Base-by-base conservation (phyloP, 1,140 invertebrate species). In the Bilobella aurantiaca region DNA sequence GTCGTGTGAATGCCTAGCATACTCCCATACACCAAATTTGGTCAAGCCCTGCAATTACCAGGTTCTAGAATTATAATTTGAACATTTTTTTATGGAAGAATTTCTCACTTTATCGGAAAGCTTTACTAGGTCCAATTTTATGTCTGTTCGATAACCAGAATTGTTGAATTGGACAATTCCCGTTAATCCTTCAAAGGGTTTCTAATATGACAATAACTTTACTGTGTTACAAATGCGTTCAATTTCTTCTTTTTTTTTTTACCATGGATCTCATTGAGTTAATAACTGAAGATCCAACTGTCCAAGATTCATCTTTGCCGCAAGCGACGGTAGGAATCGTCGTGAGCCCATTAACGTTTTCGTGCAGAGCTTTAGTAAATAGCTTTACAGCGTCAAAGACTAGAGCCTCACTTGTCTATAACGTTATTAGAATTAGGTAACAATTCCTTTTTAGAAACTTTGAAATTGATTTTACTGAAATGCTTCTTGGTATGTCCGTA, bases 141-240 rank as follows among this genome's bases (percentile, higher is more conserved):
- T 93, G 77, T 95, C 90, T 1, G 89, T 89, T 64, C 94, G 82
- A 76, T 92, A 93, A 31, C 93, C 93, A 79, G 93, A 86, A 76
- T 93, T 88, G 79, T 96, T 91, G 76, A 97, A 96, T 77, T 92
- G 91, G 68, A 97, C 92, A n/a, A 88, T 85, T 42, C 93, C 93
- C 0, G 93, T 96, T 69, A 96, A 77, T 0, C 94, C 94, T 70
- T 86, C 84, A 82, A 95, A 90, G 77, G 93, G 89, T 79, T 23
- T 32, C 63, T 53, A n/a, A 27, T 8, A 49, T 29, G 1, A 3
- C 1, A 59, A 18, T 8, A 42, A 12, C 8, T 42, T 8, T 42
- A 42, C 37, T 42, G 37, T n/a, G n/a, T n/a, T n/a, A n/a, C n/a
- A n/a, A n/a, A 42, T 42, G 37, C 8, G n/a, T n/a, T 42, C 37